These are phyloP conservation scores for Diabrotica balteata DNA, from an alignment of 2,888 invertebrate genomes.

Conservation along the genomic window DNA sequence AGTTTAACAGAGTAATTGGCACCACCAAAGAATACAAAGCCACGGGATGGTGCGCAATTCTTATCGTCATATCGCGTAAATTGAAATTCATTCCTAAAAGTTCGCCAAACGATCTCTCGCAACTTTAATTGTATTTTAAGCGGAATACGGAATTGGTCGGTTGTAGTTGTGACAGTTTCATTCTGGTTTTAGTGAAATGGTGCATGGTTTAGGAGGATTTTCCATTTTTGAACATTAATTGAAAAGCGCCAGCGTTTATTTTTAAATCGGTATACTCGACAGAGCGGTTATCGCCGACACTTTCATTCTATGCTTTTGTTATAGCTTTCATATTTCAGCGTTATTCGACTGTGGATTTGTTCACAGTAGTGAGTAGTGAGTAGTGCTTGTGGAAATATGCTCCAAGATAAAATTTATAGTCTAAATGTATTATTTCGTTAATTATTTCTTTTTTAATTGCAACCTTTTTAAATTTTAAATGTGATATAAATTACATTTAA, in stretches of 20 bases:
- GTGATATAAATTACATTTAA: too few species aligned
- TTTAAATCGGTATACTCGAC: conserved; percentile 37
- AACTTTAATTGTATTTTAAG: conserved; percentile 15
- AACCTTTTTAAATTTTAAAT: too few species aligned
- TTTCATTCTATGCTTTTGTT: conserved; percentile 39
- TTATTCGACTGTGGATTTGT: conserved; percentile 27
- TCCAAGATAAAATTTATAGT: too few species aligned
- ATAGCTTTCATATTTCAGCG: conserved; percentile 33
- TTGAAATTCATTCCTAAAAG: conserved; percentile 55
- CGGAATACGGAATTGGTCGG: conserved; percentile 38
- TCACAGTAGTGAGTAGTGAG: background rate
- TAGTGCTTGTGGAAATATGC: background rate
- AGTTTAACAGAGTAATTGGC: conserved; percentile 34
- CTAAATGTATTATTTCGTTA: too few species aligned
- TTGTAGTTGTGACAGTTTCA: conserved; percentile 52
- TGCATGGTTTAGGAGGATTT: conserved; percentile 57
- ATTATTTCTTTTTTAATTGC: too few species aligned
- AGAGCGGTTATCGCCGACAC: conserved; percentile 35
- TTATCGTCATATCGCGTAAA: conserved; percentile 56
- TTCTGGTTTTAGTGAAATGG: conserved; percentile 56
- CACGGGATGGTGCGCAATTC: conserved; percentile 43
- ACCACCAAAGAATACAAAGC: conserved; percentile 33
- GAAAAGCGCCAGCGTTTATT: conserved; percentile 52
- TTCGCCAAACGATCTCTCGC: conserved; percentile 37
- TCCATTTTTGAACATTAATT: conserved; percentile 59